phyloP scores from a whole-genome alignment of 2,113 vertebrate species.

The Struthidea cinerea region DNA sequence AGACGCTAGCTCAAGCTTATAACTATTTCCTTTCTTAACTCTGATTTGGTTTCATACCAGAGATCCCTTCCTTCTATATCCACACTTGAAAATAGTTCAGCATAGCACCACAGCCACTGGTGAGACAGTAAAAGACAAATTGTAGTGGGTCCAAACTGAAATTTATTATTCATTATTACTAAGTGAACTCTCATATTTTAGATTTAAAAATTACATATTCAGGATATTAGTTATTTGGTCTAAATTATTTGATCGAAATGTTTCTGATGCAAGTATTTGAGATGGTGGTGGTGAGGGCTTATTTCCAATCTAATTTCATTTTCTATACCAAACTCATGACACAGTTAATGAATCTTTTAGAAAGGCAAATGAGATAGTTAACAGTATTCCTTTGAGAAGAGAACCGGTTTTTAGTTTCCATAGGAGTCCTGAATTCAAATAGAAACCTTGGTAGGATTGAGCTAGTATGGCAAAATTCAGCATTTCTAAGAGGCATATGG shows the following conservation, averaged over 20 bases:
- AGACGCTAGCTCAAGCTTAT: background rate
- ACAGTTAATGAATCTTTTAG: background rate
- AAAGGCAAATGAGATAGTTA: background rate
- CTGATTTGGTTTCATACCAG: background rate
- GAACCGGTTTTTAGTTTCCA: background rate
- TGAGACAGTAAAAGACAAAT: background rate
- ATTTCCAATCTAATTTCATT: background rate
- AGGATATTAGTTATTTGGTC: background rate
- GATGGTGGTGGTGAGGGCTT: fast-evolving
- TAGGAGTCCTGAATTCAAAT: background rate
- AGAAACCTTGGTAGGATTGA: background rate
- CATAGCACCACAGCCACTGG: fast-evolving
- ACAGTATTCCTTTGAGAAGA: background rate
- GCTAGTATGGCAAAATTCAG: background rate
- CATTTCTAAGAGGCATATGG: background rate
- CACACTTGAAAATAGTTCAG: background rate
- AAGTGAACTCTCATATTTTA: background rate
- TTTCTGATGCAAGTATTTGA: background rate
- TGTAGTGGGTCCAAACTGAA: background rate
- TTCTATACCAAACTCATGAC: background rate
- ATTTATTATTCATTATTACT: background rate
- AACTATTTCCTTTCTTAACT: background rate
- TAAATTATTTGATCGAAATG: background rate
- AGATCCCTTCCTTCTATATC: background rate
- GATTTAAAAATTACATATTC: background rate